Evolutionary conservation across 92 coral and sea anemone species (phyloP), one percentile per base, ranked within the genome.

Genomic region (Epizoanthus stellaris): DNA sequence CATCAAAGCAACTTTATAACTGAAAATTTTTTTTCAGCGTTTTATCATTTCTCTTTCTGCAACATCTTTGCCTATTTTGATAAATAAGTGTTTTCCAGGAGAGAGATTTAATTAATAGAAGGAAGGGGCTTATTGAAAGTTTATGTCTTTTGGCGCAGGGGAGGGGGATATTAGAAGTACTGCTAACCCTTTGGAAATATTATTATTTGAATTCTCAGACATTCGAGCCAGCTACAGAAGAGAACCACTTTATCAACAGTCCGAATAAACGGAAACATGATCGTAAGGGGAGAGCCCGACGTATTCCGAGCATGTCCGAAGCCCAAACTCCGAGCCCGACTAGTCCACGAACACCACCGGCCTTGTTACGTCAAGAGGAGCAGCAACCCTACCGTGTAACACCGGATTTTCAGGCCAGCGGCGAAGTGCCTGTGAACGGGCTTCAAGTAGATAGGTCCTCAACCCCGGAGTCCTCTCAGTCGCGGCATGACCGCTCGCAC

Each of bases 271-370:
- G 99, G 81, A 97, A 94, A 88, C 99, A 97, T 64, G 99, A 97
- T 60, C 88, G 99, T 16, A 97, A 97, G 77, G 99, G 99, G 11
- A 86, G 95, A 80, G 99, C 98, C 4, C 87, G 99, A 67, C 85
- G 95, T 76, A 94, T 95, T 53, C 93, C 99, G 6, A 91, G 93
- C 63, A 85, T 89, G 70, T 70, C 93, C 2, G 90, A 93, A 20
- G 87, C 85, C 71, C 91, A 75, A 17, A 75, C 84, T 11, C 76
- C 90, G 6, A 80, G 91, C 17, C 92, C 98, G 6, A 80, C 95
- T 1, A 95, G 93, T 69, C 95, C 95, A 40, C 93, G 85, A 21
- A 88, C 85, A 17, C 93, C 94, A 0, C 83, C 83, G 71, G 40
- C 70, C 4, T 21, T 79, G 43, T 62, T 79, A 45, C 83, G 39